Evolutionary conservation across 1,140 invertebrate genomes (phyloP).

Genomic region (Drosophila miranda): DNA sequence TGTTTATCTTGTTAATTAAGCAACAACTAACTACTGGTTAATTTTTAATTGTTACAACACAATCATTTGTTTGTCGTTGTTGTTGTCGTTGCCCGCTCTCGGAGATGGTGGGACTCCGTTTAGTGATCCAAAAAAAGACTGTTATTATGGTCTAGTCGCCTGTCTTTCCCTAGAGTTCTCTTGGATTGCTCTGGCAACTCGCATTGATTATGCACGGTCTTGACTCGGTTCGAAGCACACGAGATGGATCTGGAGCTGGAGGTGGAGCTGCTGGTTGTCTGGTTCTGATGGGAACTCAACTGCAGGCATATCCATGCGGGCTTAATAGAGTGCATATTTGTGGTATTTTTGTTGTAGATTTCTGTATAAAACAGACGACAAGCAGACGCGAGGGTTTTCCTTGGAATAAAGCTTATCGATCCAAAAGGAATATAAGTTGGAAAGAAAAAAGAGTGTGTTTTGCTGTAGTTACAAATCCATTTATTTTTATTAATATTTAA

Average conservation of each 20-base stretch:
- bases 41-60: conserved; percentile 72
- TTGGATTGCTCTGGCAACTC: conserved; percentile 1
- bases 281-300: conserved; percentile 3
- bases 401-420: too few relatives aligned
- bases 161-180: conserved; percentile 20
- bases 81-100: background rate
- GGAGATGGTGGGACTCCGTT: conserved; percentile 6
- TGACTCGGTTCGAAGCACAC: conserved; percentile 48
- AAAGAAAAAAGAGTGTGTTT: too few relatives aligned
- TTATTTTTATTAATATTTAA: too few relatives aligned
- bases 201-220: conserved; percentile 72
- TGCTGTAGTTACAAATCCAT: too few relatives aligned
- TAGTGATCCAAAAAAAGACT: conserved; percentile 21
- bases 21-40: conserved; percentile 67
- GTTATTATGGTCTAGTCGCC: conserved; percentile 22
- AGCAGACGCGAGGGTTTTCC: too few relatives aligned
- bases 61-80: conserved; percentile 37
- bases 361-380: too few relatives aligned
- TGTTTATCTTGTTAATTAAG: conserved; percentile 74
- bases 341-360: too few relatives aligned
- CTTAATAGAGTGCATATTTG: conserved; percentile 8
- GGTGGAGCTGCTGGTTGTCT: too few relatives aligned
- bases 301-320: conserved; percentile 67
- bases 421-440: too few relatives aligned
- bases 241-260: too few relatives aligned